phyloP scores from a whole-genome alignment of 2,113 vertebrate genomes.

The Pluvialis apricaria region DNA sequence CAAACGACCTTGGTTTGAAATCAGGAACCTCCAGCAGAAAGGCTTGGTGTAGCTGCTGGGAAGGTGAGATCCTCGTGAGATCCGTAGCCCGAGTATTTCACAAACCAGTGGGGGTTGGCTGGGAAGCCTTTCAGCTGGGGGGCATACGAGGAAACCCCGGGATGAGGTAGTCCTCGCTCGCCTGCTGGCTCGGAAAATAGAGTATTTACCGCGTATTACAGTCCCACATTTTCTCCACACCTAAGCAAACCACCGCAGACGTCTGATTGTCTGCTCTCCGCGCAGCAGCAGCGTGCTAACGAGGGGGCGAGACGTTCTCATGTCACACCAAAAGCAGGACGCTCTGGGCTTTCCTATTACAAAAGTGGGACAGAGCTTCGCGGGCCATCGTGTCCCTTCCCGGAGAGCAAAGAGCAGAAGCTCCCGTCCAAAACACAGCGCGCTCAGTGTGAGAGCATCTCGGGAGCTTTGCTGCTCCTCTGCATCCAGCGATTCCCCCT shows the following conservation, averaged over 20 bases:
- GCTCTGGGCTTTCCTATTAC: neutral
- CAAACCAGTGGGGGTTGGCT: neutral
- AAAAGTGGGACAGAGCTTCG: neutral
- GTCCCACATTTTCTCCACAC: neutral
- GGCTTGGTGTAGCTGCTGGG: neutral
- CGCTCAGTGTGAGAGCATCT: neutral
- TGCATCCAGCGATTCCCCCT: neutral
- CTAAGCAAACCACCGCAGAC: neutral
- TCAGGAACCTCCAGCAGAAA: neutral
- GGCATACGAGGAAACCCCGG: neutral
- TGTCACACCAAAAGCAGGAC: neutral
- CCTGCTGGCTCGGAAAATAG: neutral
- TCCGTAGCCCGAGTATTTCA: neutral
- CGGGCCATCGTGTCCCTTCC: rapidly evolving
- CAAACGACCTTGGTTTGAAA: slow-evolving; percentile 1
- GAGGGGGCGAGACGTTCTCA: neutral
- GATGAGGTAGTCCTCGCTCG: neutral
- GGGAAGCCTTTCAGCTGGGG: neutral
- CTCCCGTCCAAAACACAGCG: neutral
- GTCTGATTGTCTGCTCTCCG: neutral
- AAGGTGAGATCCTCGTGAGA: neutral
- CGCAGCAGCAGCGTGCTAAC: neutral
- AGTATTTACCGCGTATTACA: neutral
- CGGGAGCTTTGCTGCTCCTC: neutral
- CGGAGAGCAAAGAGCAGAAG: neutral